Percentiles rank a stretch among this genome's conserved stretches.
phyloP scores from a whole-genome alignment of 2,113 vertebrate genomes.

The Dasyornis broadbenti region DNA sequence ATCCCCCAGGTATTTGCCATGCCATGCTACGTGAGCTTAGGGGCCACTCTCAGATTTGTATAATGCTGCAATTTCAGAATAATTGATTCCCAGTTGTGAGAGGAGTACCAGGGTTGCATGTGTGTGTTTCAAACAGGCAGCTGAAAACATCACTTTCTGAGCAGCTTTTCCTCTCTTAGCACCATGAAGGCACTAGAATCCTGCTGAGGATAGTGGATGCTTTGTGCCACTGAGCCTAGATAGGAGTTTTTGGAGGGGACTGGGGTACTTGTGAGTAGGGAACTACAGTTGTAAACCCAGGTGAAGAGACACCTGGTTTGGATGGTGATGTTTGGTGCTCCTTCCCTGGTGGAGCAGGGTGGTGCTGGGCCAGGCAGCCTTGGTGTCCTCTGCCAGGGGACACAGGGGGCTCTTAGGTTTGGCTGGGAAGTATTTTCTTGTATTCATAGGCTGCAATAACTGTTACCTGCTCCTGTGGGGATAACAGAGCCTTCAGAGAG shows the following conservation, averaged over 20 bases:
- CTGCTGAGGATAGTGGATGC: background rate
- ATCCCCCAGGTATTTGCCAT: background rate
- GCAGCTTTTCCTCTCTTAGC: background rate
- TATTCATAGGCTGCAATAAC: background rate
- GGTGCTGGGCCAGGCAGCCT: background rate
- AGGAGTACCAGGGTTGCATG: background rate
- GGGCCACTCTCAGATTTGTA: background rate
- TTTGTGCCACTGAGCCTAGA: background rate
- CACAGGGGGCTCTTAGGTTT: background rate
- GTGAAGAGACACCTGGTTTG: background rate
- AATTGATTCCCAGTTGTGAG: background rate
- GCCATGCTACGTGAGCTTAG: background rate
- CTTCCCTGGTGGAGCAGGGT: background rate
- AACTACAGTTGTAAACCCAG: background rate
- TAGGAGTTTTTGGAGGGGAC: background rate
- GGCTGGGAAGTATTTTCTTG: background rate
- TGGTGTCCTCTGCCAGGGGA: background rate
- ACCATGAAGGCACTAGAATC: background rate
- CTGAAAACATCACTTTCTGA: background rate
- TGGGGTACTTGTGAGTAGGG: background rate
- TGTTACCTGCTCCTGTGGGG: background rate
- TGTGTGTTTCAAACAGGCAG: background rate
- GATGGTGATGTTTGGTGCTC: background rate
- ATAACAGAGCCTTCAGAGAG: background rate
- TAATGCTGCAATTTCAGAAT: background rate